Conservation (phyloP, 2,888 invertebrate genomes). For the Drosophila mercatorum region DNA sequence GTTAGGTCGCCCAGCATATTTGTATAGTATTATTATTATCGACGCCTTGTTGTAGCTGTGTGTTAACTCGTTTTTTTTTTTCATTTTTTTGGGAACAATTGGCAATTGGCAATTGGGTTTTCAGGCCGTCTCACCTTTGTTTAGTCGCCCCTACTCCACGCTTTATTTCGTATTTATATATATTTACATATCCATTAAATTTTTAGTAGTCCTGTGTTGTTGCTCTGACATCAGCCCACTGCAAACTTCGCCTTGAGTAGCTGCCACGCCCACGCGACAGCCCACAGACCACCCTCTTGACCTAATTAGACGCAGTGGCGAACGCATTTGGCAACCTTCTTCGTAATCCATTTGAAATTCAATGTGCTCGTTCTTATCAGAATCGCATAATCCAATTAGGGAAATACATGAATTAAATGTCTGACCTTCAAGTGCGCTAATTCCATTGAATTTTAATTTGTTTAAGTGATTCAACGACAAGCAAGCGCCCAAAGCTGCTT, state of each 20-base stretch:
- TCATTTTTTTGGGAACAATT: constrained; percentile 53
- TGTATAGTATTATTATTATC: constrained; percentile 22
- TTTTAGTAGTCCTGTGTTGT: constrained; percentile 61
- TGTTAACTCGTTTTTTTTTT: constrained; percentile 31
- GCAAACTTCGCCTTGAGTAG: constrained; percentile 34
- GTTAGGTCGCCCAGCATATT: constrained; percentile 45
- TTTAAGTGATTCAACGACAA: constrained; percentile 4
- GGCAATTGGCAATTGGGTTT: constrained; percentile 57
- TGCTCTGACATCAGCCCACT: constrained; percentile 60
- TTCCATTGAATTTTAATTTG: constrained; percentile 9
- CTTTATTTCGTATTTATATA: constrained; percentile 39
- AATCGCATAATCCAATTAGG: constrained; percentile 51
- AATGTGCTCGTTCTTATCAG: constrained; percentile 53
- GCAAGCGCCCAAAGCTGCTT: not conserved
- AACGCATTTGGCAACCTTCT: constrained; percentile 35
- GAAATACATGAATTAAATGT: constrained; percentile 40
- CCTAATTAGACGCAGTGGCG: constrained; percentile 59
- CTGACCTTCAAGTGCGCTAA: constrained; percentile 21
- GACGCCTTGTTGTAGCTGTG: constrained; percentile 18
- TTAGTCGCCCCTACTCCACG: constrained; percentile 39
- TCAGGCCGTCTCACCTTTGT: constrained; percentile 57
- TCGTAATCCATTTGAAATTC: constrained; percentile 46
- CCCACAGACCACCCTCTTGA: constrained; percentile 5
- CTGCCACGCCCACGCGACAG: not conserved
- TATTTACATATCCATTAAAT: constrained; percentile 73